Percentiles rank a stretch among this genome's conserved stretches.
Conservation (phyloP, 2,113 vertebrate species). For the Mungos mungo region DNA sequence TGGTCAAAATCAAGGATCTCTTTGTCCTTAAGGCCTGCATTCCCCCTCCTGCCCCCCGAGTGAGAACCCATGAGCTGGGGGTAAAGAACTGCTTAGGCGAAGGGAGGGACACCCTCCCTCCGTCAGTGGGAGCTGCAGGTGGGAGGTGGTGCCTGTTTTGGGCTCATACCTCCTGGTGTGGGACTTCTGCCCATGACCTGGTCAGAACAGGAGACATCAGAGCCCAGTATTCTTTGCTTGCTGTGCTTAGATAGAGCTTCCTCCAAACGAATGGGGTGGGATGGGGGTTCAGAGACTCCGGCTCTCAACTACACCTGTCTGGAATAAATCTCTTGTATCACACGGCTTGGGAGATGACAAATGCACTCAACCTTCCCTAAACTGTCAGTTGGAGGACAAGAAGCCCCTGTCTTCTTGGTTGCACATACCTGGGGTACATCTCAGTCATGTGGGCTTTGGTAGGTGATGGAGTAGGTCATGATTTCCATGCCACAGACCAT, state of each 20-base stretch:
- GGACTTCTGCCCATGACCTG: not conserved
- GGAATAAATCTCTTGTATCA: not conserved
- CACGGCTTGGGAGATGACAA: not conserved
- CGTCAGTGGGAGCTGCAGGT: not conserved
- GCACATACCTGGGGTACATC: not conserved
- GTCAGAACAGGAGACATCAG: not conserved
- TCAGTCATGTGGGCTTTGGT: not conserved
- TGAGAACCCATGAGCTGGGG: not conserved
- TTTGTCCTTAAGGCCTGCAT: not conserved
- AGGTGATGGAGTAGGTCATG: not conserved
- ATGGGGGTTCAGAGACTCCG: rapidly evolving
- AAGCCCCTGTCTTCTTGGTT: not conserved
- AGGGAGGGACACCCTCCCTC: not conserved
- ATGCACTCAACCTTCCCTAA: not conserved
- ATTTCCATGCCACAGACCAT: not conserved
- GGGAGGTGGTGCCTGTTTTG: not conserved
- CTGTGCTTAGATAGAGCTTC: not conserved
- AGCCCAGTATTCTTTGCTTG: not conserved
- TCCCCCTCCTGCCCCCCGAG: not conserved
- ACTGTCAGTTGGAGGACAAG: not conserved
- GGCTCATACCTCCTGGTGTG: not conserved
- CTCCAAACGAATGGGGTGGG: not conserved
- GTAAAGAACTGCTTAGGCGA: not conserved
- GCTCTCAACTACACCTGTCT: not conserved
- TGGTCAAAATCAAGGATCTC: not conserved